phyloP scores from a whole-genome alignment of 1,140 invertebrate genomes.

The Leptinotarsa texana region DNA sequence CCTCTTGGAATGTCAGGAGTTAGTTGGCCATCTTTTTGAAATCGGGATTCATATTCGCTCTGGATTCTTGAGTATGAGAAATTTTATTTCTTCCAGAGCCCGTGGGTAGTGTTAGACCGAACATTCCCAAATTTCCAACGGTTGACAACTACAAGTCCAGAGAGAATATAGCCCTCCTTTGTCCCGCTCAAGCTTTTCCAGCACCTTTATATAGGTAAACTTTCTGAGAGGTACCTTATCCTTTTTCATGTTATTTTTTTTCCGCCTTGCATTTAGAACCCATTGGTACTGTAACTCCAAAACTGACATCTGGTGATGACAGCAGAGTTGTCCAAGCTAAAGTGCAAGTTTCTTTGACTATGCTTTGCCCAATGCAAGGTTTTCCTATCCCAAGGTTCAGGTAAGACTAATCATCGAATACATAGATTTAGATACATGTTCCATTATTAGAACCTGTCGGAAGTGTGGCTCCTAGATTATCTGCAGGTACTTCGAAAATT shows the following conservation, averaged over 20 bases:
- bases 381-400: slow-evolving; percentile 64
- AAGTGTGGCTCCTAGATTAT: slow-evolving; percentile 69
- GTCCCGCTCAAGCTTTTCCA: slow-evolving; percentile 70
- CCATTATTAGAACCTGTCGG: slow-evolving; percentile 68
- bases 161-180: slow-evolving; percentile 59
- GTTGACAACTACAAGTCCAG: slow-evolving; percentile 63
- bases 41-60: neutral
- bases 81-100: slow-evolving; percentile 59
- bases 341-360: slow-evolving; percentile 60
- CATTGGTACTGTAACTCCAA: slow-evolving; percentile 74
- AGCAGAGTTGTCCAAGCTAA: slow-evolving; percentile 64
- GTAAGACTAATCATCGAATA: slow-evolving; percentile 49
- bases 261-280: slow-evolving; percentile 63
- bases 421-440: neutral
- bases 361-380: slow-evolving; percentile 68
- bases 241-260: neutral
- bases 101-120: slow-evolving; percentile 60
- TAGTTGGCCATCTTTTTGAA: slow-evolving; percentile 62
- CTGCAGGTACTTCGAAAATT: slow-evolving; percentile 57
- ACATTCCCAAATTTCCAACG: slow-evolving; percentile 67
- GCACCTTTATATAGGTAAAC: slow-evolving; percentile 67
- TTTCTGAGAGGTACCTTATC: slow-evolving; percentile 3
- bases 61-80: neutral
- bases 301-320: slow-evolving; percentile 72
- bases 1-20: slow-evolving; percentile 59